These are phyloP conservation scores for Holothuria leucospilota DNA, from an alignment of 53 echinoderm and acorn worm species.

Conservation along the genomic window DNA sequence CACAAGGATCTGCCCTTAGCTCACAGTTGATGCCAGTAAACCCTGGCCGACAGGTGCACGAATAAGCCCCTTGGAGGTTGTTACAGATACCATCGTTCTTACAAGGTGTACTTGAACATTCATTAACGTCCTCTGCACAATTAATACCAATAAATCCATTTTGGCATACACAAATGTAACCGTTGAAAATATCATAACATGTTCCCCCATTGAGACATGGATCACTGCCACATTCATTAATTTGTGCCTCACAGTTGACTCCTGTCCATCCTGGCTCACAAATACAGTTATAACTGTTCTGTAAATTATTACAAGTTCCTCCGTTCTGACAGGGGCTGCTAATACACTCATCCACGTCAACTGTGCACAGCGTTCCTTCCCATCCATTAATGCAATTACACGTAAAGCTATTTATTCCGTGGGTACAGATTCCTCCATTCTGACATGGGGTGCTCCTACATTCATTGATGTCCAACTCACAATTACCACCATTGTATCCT, in stretches of 20 bases:
- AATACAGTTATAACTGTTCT: slow-evolving; percentile 48
- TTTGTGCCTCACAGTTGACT: slow-evolving; percentile 20
- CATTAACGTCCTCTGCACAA: slow-evolving; percentile 62
- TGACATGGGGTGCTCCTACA: slow-evolving; percentile 62
- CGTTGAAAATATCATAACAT: slow-evolving; percentile 35
- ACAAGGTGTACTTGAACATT: slow-evolving; percentile 78
- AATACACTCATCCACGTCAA: slow-evolving; percentile 56
- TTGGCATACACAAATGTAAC: slow-evolving; percentile 52
- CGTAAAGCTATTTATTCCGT: slow-evolving; percentile 35
- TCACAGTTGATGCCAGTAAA: slow-evolving; percentile 34
- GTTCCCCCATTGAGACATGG: slow-evolving; percentile 71
- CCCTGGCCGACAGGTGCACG: slow-evolving; percentile 66
- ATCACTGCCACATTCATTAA: slow-evolving; percentile 44
- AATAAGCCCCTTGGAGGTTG: slow-evolving; percentile 54
- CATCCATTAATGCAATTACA: slow-evolving; percentile 52
- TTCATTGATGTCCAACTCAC: slow-evolving; percentile 58
- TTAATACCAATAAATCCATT: not conserved
- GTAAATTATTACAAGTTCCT: slow-evolving; percentile 44
- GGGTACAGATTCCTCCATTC: slow-evolving; percentile 53
- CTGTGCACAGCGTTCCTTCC: slow-evolving; percentile 45
- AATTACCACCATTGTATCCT: slow-evolving; percentile 51
- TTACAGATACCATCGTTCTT: slow-evolving; percentile 66
- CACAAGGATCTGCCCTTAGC: slow-evolving; percentile 36
- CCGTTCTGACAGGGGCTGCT: slow-evolving; percentile 59
- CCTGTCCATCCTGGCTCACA: slow-evolving; percentile 69